A percentile compares a stretch with the other conserved stretches of the same genome.
Conservation (phyloP, 2,113 vertebrate species). For the Ctenomys sociabilis region DNA sequence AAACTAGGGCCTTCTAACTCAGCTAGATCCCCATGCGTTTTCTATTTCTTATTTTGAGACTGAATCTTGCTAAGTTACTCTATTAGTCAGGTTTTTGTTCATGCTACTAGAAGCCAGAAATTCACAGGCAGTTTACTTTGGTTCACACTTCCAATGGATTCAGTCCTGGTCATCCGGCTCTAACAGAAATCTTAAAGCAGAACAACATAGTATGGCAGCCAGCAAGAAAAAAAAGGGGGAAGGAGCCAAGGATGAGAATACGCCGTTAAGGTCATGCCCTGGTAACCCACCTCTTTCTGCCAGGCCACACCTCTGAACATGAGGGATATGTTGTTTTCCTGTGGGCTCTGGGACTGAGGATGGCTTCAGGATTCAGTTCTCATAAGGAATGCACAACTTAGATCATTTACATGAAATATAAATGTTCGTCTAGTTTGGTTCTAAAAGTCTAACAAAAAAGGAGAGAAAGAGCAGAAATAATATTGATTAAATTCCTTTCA, state of each 20-base stretch:
- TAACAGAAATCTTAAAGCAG: neutral
- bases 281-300: neutral
- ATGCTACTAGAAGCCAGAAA: neutral
- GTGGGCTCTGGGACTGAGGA: neutral
- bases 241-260: neutral
- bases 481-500: neutral
- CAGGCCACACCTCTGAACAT: neutral
- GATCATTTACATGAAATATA: neutral
- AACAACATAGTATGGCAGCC: neutral
- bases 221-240: neutral
- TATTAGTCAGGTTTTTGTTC: neutral
- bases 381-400: neutral
- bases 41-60: neutral
- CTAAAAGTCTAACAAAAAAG: neutral
- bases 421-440: neutral
- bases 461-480: neutral
- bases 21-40: neutral
- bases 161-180: neutral
- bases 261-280: neutral
- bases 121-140: neutral
- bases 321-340: neutral
- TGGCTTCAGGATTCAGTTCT: neutral
- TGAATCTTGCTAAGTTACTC: neutral
- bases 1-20: neutral
- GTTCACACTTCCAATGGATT: neutral